Conservation (phyloP, 2,888 invertebrate genomes). For the Priocnemis perturbator region DNA sequence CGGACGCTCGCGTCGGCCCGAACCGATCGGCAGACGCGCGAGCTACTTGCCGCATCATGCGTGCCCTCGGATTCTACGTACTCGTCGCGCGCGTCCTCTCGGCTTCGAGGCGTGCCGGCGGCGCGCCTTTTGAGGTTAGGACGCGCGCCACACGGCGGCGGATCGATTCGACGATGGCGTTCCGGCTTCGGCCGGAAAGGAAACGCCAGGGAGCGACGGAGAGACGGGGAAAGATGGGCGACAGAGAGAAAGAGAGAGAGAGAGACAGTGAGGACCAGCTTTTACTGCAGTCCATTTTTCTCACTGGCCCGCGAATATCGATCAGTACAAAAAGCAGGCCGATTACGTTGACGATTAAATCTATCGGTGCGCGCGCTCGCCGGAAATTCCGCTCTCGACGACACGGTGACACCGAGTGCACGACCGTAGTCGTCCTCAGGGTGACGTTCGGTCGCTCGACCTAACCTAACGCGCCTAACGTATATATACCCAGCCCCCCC, state of each 20-base stretch:
- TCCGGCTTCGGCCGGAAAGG: constrained; percentile 11
- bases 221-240: constrained; percentile 24
- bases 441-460: too few relatives aligned
- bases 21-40: background rate
- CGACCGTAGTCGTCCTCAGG: too few relatives aligned
- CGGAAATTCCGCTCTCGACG: too few relatives aligned
- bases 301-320: too few relatives aligned
- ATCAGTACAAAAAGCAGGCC: too few relatives aligned
- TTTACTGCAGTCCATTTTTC: too few relatives aligned
- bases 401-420: too few relatives aligned
- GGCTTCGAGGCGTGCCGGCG: constrained; percentile 39
- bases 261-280: background rate
- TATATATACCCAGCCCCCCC: too few relatives aligned
- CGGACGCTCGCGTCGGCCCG: background rate
- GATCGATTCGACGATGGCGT: constrained; percentile 53
- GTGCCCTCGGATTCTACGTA: constrained; percentile 8
- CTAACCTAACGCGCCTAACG: too few relatives aligned
- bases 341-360: too few relatives aligned
- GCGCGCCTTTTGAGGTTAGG: constrained; percentile 63
- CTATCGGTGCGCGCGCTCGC: too few relatives aligned
- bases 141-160: constrained; percentile 34
- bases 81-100: constrained; percentile 6
- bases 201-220: constrained; percentile 21
- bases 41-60: too few relatives aligned
- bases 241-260: background rate